Percentiles rank a stretch among this genome's conserved stretches.
phyloP scores from a whole-genome alignment of 2,113 vertebrate species.

The Hippocampus guttulatus region DNA sequence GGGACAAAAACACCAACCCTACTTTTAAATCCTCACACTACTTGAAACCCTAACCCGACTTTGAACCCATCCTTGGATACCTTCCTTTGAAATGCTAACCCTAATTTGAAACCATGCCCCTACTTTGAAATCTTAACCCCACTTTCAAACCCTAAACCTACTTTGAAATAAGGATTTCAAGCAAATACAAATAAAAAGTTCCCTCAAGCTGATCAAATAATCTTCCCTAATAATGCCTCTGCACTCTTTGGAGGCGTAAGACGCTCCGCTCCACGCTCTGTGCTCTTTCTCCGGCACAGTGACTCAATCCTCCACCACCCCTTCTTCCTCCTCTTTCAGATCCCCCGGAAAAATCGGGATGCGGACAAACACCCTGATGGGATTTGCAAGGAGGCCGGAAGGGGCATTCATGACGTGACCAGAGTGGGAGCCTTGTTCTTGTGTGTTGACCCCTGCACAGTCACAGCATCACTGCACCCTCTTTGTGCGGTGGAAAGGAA shows the following conservation, averaged over 20 bases:
- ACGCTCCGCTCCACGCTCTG: conserved; percentile 40
- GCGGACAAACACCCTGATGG: conserved; percentile 60
- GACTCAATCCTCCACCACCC: conserved; percentile 30
- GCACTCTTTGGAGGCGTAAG: conserved; percentile 59
- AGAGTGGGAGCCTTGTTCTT: conserved; percentile 57
- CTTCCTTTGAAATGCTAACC: too few relatives aligned
- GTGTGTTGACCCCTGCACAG: conserved; percentile 62
- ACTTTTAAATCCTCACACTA: too few relatives aligned
- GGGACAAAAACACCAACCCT: too few relatives aligned
- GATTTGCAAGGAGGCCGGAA: conserved; percentile 62
- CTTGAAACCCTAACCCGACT: too few relatives aligned
- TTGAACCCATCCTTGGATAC: too few relatives aligned
- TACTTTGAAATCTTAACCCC: too few relatives aligned
- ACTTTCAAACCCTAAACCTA: too few relatives aligned
- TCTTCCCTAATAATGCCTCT: conserved; percentile 44
- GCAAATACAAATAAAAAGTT: conserved; percentile 22
- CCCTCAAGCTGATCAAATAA: conserved; percentile 45
- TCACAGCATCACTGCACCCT: conserved; percentile 59
- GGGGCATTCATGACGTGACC: conserved; percentile 44
- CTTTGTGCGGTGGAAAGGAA: conserved; percentile 52
- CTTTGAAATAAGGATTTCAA: neutral
- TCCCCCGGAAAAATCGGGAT: conserved; percentile 49
- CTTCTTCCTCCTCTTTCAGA: conserved; percentile 34
- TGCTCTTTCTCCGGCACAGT: conserved; percentile 53
- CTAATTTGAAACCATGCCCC: too few relatives aligned